Evolutionary conservation across 1,140 invertebrate genomes (phyloP), one percentile per base, ranked within the genome.

Genomic region (Drosophila sulfurigaster): DNA sequence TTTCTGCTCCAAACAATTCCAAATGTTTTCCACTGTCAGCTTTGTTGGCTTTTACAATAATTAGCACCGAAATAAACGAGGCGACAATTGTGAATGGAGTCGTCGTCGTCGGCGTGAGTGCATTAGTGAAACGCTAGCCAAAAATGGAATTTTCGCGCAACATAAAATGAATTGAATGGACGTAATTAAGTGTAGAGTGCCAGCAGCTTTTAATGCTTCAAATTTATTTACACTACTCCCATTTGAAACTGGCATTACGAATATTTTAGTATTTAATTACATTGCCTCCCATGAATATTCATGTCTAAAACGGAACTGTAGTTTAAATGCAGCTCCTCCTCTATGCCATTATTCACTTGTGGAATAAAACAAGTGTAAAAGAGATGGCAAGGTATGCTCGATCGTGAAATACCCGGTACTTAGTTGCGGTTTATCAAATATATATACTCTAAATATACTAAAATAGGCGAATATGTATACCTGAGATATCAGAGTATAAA

Each of bases 61-160:
- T 86, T 87, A 79, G 79, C 49, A 46, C 58, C 62, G 11, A 68
- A 82, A 80, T 82, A 88, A 87, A 87, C 79, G 83, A 75, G 66
- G 49, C 69, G 69, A 68, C 76, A 78, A 54, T 52, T 68, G 66
- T 56, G 49, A 64, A 52, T 56, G 62, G 58, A 78, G 57, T 52
- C 7, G 20, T 3, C 20, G 20, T 20, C 20, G 20, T 20, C 20
- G 20, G 20, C 20, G 16, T 70, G 72, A 74, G 46, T 75, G 72
- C 54, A 66, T 68, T 78, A 79, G 78, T 76, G 56, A 65, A 87
- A 66, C 78, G 71, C 43, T 45, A 35, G 54, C 38, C 30, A 32
- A 59, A 20, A 71, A 59, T 67, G 49, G 52, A 70, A 58, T 62
- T 52, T 20, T 59, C 7, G 32, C 11, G 11, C 68, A 30, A 63